Evolutionary conservation across 2,113 vertebrate species (phyloP).

Genomic region (Microtus montanus): DNA sequence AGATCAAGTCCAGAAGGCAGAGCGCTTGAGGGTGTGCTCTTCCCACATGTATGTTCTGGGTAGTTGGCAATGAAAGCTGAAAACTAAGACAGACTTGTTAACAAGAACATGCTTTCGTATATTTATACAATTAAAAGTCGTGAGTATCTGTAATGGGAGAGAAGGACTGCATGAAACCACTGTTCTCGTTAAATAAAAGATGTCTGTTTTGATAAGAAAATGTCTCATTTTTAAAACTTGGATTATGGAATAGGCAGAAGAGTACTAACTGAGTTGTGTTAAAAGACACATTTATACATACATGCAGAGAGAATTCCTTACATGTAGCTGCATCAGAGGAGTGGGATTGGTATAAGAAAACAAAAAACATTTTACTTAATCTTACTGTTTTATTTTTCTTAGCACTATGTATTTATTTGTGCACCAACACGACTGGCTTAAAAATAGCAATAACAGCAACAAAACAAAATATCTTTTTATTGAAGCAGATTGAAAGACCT

Average conservation of each 20-base stretch:
- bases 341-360: background rate
- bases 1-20: background rate
- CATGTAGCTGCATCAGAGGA: background rate
- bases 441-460: background rate
- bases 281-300: background rate
- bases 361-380: slow-evolving; percentile 5
- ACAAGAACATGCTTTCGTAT: background rate
- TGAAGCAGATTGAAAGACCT: slow-evolving; percentile 8
- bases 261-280: background rate
- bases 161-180: background rate
- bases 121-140: slow-evolving; percentile 6
- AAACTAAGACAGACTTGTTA: background rate
- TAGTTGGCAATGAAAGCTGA: background rate
- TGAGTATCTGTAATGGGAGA: background rate
- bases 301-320: background rate
- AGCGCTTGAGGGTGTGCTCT: background rate
- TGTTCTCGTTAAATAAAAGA: background rate
- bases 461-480: background rate
- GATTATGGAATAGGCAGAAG: background rate
- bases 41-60: background rate
- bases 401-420: background rate
- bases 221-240: background rate
- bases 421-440: background rate
- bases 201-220: background rate
- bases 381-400: background rate